Base-by-base conservation (phyloP, 2,888 invertebrate species). In the Temnothorax unifasciatus region DNA sequence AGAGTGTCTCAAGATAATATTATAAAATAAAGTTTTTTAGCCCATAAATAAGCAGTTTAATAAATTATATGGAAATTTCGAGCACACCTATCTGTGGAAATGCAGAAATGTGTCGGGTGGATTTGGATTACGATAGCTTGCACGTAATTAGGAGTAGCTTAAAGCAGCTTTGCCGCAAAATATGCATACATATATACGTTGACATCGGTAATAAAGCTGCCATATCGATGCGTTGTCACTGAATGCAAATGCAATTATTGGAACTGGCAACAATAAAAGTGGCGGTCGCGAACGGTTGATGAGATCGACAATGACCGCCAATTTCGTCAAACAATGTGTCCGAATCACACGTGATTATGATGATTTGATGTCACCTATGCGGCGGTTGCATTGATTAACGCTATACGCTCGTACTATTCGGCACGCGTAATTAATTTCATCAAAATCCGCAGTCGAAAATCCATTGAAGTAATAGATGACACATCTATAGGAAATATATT, bases 141-240 rank as follows among this genome's bases (percentile, higher is more conserved):
- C 41, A 38, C 13, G 18, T 63, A 66, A 85, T 73, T 66, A 68
- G 25, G 18, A 69, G 29, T 44, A 47, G 79, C 38, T 79, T 81
- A 64, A 74, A 84, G 47, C 25, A 38, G 61, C 52, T 61, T 73
- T 74, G 50, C 66, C 52, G 38, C 25, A 54, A 84, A 85, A 79
- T 73, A 59, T 77, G 25, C 8, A 44, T 13, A 29, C 5, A 6
- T 69, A n/a, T 11, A 15, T 44, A 44, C 64, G 47, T 15, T 9
- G 71, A 74, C 38, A 68, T 47, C 34, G 15, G n/a, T 54, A 57
- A 79, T 52, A 63, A 83, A 76, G 57, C 44, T 13, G 9, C 15
- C 29, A 63, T 63, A 57, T 85, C 47, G 38, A 41, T 47, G 71
- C 8, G 13, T 18, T 69, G 69, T 79, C 25, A 25, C 18, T 59